These are phyloP conservation scores for Limonius californicus DNA, from an alignment of 1,140 invertebrate genomes.

Conservation along the genomic window DNA sequence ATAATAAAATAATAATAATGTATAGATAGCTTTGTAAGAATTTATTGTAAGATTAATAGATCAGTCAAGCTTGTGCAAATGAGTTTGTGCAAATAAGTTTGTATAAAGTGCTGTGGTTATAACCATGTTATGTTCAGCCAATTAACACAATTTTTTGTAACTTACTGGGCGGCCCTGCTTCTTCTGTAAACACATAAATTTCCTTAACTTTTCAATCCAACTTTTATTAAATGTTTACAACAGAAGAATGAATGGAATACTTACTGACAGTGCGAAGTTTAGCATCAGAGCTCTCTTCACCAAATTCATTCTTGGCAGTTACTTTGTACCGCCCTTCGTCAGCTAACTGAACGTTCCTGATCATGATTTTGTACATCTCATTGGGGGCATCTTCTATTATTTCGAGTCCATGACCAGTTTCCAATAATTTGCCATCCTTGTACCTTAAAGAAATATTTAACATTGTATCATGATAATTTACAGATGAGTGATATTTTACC, in stretches of 20 bases:
- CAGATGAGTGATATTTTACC: constrained; percentile 49
- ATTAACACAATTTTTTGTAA: constrained; percentile 23
- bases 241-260: no score
- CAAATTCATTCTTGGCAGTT: constrained; percentile 69
- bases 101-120: no score
- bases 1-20: no score
- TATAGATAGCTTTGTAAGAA: no score
- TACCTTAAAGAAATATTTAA: background rate
- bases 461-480: no score
- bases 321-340: constrained; percentile 81
- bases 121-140: no score
- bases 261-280: constrained; percentile 75
- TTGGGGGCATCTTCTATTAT: constrained; percentile 60
- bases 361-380: constrained; percentile 63
- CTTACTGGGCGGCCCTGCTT: constrained; percentile 44
- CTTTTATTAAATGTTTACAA: background rate
- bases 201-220: background rate
- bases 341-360: constrained; percentile 62
- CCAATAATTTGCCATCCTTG: constrained; percentile 57
- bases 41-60: no score
- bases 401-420: constrained; percentile 54
- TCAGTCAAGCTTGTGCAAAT: no score
- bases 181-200: constrained; percentile 37
- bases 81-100: no score
- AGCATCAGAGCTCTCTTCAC: constrained; percentile 66